phyloP scores from a whole-genome alignment of 2,113 vertebrate species.

The Triplophysa rosa region DNA sequence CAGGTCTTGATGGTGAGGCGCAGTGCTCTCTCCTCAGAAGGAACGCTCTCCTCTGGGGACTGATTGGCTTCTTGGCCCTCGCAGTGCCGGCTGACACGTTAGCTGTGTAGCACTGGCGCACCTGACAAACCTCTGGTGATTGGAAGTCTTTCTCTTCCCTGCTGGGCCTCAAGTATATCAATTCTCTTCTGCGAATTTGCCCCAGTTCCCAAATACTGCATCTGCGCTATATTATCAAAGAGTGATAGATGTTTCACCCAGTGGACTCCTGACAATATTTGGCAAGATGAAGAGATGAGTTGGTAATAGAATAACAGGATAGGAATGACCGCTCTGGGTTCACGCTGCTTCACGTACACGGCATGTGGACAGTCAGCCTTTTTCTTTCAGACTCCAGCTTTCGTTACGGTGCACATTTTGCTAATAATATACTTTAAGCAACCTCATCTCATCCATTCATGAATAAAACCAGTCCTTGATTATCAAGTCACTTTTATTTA shows the following conservation, averaged over 20 bases:
- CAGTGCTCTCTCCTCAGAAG: slow-evolving; percentile 60
- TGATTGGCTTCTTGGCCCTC: slow-evolving; percentile 73
- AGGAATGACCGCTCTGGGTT: background rate
- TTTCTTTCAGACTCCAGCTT: background rate
- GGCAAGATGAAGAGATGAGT: slow-evolving; percentile 23
- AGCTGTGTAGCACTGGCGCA: slow-evolving; percentile 67
- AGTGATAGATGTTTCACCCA: slow-evolving; percentile 23
- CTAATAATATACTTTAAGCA: background rate
- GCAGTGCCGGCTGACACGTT: slow-evolving; percentile 63
- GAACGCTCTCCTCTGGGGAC: slow-evolving; percentile 62
- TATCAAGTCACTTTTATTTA: background rate
- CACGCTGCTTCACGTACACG: background rate
- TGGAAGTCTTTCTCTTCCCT: slow-evolving; percentile 55
- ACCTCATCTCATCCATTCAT: background rate
- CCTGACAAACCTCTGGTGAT: slow-evolving; percentile 69
- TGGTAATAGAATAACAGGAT: background rate
- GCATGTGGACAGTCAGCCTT: background rate
- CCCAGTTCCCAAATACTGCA: slow-evolving; percentile 5
- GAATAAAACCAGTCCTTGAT: background rate
- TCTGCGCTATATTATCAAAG: slow-evolving; percentile 14
- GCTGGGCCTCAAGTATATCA: slow-evolving; percentile 32
- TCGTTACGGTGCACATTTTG: background rate
- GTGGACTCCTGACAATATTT: background rate
- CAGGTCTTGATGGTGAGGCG: slow-evolving; percentile 61
- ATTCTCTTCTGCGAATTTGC: slow-evolving; percentile 23